Base-by-base conservation (phyloP, 1,140 invertebrate species). In the Catajapyx aquilonaris region DNA sequence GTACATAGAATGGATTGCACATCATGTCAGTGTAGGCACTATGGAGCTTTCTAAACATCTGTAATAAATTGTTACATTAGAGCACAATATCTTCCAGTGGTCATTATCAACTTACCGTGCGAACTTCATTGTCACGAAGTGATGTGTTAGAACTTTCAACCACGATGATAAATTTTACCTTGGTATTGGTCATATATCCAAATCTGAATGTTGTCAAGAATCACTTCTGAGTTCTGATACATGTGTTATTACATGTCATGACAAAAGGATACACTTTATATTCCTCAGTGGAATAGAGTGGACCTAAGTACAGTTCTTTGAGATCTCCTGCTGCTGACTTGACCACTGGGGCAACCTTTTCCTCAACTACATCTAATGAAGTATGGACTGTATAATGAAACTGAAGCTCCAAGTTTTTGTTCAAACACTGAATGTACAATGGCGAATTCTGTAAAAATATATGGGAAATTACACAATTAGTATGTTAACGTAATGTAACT, bases 131-230 rank as follows among this genome's bases (percentile, higher is more conserved):
- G 54, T 96, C 90, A 46, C 88, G 57, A 19, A 93, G 61, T 5
- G 76, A 73, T 34, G 76, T 73, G 52, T 87, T 91, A 16, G 78
- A 74, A 1, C 85, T 80, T 51, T 93, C 86, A n/a, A 93, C 73
- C 18, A 95, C 77, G 43, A 95, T 73, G 13, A 96, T 76, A 56
- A 95, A 81, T 56, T 95, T 96, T 11, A 94, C 79, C 61, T 84
- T 81, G 0, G 88, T 94, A 55, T 94, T 95, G n/a, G 88, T 94
- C 13, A 91, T 84, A 66, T 93, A 96, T 5, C 90, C 91, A 67
- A 88, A 96, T 48, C 87, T 93, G 48, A 41, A 38, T 39, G 15
- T 10, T 39, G 19, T n/a, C 20, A 10, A 28, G 34, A 18, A 32
- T 20, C 21, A 44, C 15, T 20, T 20, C 25, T n/a, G 2, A 33